Base-by-base conservation (phyloP, 1,140 invertebrate species). In the Anadara kagoshimensis region DNA sequence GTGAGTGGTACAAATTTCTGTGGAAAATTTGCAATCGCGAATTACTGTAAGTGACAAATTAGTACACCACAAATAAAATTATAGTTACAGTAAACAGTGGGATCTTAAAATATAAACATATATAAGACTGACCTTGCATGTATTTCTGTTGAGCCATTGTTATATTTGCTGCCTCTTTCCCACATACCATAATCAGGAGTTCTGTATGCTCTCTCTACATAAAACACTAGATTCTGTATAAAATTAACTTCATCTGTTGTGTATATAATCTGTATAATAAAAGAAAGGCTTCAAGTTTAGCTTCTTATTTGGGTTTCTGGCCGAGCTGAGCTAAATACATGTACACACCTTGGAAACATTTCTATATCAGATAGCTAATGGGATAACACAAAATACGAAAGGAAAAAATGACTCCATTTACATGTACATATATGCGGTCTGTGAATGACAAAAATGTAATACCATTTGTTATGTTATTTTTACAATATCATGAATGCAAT, bases 141-240 rank as follows among this genome's bases (percentile, higher is more conserved):
- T 67, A 99, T 95, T 92, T 99, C 98, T 10, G 97, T 96, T 64
- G 94, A 97, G 41, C 97, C 97, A 91, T 98, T 96, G 90, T 99
- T 99, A 83, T 99, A 99, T 89, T 99, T 97, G 80, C 94, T 97
- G 26, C 98, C 98, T 80, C 97, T 91, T 91, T 99, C 98, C 98
- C 98, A 99, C 94, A 99, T 98, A 16, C 98, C 98, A 92, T 94
- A 99, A 91, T 99, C 98, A 12, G 98, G 98, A 0, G 97, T 99
- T 68, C 98, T 91, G 90, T 99, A 99, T 0, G 98, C 97, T 86
- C 98, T 91, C 90, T 99, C 98, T 11, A 99, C 96, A 91, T 99
- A 99, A 88, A 99, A 99, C 5, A 99, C 97, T 20, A 99, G 90
- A 91, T 99, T 99, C 91, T 99, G 98, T 36, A 99, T 92, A 92